A percentile compares a stretch with the other conserved stretches of the same genome.
These are phyloP conservation scores for Myoxocephalus aenaeus DNA, from an alignment of 2,797 vertebrate genomes.

Conservation along the genomic window DNA sequence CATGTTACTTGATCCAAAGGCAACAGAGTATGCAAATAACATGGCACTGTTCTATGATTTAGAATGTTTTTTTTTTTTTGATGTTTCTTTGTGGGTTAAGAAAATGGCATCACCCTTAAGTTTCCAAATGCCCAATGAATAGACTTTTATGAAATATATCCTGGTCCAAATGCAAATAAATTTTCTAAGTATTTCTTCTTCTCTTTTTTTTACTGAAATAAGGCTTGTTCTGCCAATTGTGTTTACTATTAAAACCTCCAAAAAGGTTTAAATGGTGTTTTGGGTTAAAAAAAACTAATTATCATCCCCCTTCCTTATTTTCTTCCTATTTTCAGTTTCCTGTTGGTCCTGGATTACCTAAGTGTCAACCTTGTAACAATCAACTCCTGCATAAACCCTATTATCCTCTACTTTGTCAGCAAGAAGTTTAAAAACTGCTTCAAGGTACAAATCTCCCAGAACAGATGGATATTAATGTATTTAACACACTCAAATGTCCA, in stretches of 20 bases:
- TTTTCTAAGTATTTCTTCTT: not conserved
- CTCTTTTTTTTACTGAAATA: not conserved
- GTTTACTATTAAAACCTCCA: slow-evolving; percentile 1
- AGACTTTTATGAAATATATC: not conserved
- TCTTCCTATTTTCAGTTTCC: slow-evolving; percentile 85
- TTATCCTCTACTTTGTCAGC: slow-evolving; percentile 98
- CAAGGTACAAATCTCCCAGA: slow-evolving; percentile 85
- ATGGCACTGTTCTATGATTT: not conserved
- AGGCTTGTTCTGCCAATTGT: slow-evolving; percentile 1
- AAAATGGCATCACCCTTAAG: not conserved
- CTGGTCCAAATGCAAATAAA: not conserved
- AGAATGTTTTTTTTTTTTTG: not conserved
- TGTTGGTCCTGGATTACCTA: slow-evolving; percentile 93
- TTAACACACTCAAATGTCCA: not conserved
- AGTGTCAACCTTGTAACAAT: slow-evolving; percentile 93
- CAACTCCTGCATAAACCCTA: slow-evolving; percentile 99
- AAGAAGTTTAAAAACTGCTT: slow-evolving; percentile 99
- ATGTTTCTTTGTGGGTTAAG: not conserved
- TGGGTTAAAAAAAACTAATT: not conserved
- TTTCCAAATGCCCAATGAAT: not conserved
- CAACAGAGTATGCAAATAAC: not conserved
- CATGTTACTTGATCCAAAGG: not conserved
- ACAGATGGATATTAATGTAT: slow-evolving; percentile 23
- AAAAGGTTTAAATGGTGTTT: not conserved
- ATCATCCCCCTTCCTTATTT: not conserved